Conservation (phyloP, 2,113 vertebrate species). For the Anoplopoma fimbria region DNA sequence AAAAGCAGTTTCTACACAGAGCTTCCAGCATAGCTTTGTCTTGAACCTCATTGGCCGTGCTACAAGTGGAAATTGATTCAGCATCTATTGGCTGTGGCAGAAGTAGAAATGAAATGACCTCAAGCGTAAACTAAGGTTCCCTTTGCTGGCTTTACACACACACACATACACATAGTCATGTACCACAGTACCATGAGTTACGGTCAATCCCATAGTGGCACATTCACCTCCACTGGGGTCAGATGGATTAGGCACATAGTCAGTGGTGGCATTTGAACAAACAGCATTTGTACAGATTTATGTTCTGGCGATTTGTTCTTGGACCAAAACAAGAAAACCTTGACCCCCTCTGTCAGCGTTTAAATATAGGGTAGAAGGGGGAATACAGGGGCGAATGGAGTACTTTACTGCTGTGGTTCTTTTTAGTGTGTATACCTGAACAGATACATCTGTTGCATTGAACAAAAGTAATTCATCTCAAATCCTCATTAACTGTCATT, state of each 20-base stretch:
- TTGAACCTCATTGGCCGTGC: not conserved
- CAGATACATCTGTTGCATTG: no score
- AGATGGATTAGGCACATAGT: slow-evolving; percentile 42
- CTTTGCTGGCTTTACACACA: not conserved
- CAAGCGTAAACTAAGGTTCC: slow-evolving; percentile 7
- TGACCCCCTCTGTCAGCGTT: slow-evolving; percentile 23
- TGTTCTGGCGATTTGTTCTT: slow-evolving; percentile 25
- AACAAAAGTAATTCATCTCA: not conserved
- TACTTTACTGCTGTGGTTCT: not conserved
- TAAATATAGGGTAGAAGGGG: not conserved
- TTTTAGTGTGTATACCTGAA: no score
- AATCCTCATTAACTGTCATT: not conserved
- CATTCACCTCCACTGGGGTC: slow-evolving; percentile 36
- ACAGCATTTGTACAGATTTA: slow-evolving; percentile 46
- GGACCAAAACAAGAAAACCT: slow-evolving; percentile 51
- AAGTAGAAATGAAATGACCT: slow-evolving; percentile 23
- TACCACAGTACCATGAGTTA: slow-evolving; percentile 21
- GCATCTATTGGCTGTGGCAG: slow-evolving; percentile 2
- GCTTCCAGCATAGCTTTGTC: not conserved
- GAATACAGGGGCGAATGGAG: not conserved
- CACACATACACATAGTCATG: not conserved
- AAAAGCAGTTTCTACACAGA: not conserved
- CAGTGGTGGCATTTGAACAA: slow-evolving; percentile 25
- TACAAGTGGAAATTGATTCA: slow-evolving; percentile 3
- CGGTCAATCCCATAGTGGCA: slow-evolving; percentile 36